These are phyloP conservation scores for Ephestia elutella DNA, from an alignment of 1,140 invertebrate genomes.

Conservation along the genomic window DNA sequence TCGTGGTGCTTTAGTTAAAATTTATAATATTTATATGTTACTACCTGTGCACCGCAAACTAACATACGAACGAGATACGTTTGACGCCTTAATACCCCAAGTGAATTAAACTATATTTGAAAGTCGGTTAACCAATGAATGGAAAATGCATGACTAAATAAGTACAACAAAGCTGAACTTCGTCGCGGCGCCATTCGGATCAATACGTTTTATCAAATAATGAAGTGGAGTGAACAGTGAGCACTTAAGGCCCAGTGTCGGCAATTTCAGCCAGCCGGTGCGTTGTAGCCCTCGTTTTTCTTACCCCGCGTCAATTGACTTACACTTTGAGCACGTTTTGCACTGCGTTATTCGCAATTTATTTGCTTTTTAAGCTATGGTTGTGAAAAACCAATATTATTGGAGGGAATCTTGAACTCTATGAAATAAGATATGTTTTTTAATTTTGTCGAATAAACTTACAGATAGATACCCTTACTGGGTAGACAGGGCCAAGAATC, in stretches of 20 bases:
- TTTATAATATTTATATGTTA: too few species aligned
- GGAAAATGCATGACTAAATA: not conserved
- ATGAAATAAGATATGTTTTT: not conserved
- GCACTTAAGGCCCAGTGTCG: constrained; percentile 43
- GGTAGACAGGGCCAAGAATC: too few species aligned
- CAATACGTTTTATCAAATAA: constrained; percentile 57
- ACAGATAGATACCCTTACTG: too few species aligned
- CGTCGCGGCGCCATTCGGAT: constrained; percentile 14
- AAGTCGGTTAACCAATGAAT: not conserved
- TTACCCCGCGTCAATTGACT: constrained; percentile 48
- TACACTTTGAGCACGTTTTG: constrained; percentile 40
- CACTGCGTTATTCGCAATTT: constrained; percentile 20
- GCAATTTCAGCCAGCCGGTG: constrained; percentile 58
- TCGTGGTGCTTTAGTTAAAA: too few species aligned
- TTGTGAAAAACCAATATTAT: not conserved
- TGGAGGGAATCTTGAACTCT: too few species aligned
- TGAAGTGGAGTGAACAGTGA: constrained; percentile 49
- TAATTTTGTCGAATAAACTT: too few species aligned
- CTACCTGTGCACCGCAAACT: too few species aligned
- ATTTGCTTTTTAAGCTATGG: not conserved
- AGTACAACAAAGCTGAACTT: not conserved
- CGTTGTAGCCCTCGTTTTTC: constrained; percentile 57
- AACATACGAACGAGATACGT: too few species aligned
- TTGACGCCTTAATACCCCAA: too few species aligned
- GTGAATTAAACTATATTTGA: too few species aligned